Evolutionary conservation across 2,888 invertebrate genomes (phyloP), one percentile per base, ranked within the genome.

Genomic region (Anorthoa munda): DNA sequence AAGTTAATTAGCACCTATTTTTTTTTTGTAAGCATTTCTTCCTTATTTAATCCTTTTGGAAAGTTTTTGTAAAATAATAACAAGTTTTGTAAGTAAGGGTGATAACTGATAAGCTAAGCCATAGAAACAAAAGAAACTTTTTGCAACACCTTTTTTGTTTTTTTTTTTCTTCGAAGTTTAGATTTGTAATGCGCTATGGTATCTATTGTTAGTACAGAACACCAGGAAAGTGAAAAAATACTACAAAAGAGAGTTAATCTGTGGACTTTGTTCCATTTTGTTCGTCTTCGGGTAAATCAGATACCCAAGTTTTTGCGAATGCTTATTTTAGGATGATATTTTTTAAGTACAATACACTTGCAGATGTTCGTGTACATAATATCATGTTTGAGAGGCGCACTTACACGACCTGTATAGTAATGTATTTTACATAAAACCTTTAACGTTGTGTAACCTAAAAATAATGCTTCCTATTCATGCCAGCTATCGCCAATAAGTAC

Each of bases 191-290:
- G 31, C 17, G 64, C 21, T 39, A 66, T 53, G 46, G 48, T 45
- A 39, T 31, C 31, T 31, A 50, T 66, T 82, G 56, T 71, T 31
- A 39, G 17, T 45, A 60, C 18, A 56, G 23, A 53, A 46, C 12
- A 26, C 53, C 18, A 26, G 23, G 46, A 58, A 53, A 26, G 21
- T 56, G 31, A 51, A 58, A 66, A 77, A 58, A 31, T 21, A 13
- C n/a, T 11, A 69, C 60, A 63, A 78, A 56, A 26, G 58, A 12
- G 23, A 55, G 56, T 23, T 83, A 83, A 83, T 60, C 66, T n/a
- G n/a, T 26, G 7, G 13, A 18, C 11, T 51, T 69, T 12, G 55
- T 66, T 78, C 64, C 3, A 17, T 63, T 77, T 50, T 46, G 23
- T 18, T 13, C 23, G 39, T 18, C 21, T 69, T 77, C 12, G n/a